phyloP scores from a whole-genome alignment of 2,888 invertebrate species.

The Phania funesta region DNA sequence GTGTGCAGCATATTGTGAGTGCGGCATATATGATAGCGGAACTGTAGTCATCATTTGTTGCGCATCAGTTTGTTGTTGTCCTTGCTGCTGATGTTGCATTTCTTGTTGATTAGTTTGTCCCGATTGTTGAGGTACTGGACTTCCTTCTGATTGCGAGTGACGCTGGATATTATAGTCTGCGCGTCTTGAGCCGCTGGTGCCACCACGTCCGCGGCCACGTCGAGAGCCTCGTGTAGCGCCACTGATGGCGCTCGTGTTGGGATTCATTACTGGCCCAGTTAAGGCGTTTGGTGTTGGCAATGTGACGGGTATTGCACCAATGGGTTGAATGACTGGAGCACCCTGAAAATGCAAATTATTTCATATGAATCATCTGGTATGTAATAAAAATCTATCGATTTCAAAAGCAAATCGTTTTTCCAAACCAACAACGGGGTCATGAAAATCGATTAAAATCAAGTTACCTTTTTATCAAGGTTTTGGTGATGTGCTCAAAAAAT shows the following conservation, averaged over 20 bases:
- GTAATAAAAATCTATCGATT: background rate
- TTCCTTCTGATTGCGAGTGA: slow-evolving; percentile 71
- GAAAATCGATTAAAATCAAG: no score
- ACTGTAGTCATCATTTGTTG: slow-evolving; percentile 69
- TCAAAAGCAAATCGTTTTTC: no score
- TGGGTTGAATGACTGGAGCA: slow-evolving; percentile 74
- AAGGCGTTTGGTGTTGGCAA: slow-evolving; percentile 69
- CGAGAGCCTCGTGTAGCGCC: slow-evolving; percentile 72
- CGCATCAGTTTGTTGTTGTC: slow-evolving; percentile 68
- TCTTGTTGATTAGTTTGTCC: slow-evolving; percentile 48
- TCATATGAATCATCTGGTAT: background rate
- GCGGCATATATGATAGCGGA: slow-evolving; percentile 68
- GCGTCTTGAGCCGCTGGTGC: slow-evolving; percentile 75
- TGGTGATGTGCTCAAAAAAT: no score
- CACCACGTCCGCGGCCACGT: slow-evolving; percentile 75
- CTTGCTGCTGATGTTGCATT: slow-evolving; percentile 69
- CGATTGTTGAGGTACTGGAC: slow-evolving; percentile 70
- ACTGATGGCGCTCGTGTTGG: slow-evolving; percentile 29
- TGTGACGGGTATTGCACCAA: slow-evolving; percentile 73
- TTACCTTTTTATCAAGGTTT: no score
- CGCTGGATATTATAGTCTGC: slow-evolving; percentile 75
- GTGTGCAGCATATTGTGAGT: slow-evolving; percentile 71
- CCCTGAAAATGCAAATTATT: slow-evolving; percentile 68
- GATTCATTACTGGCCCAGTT: slow-evolving; percentile 68
- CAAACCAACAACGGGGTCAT: no score